Base-by-base conservation (phyloP, 2,797 vertebrate species). In the Molossus molossus region DNA sequence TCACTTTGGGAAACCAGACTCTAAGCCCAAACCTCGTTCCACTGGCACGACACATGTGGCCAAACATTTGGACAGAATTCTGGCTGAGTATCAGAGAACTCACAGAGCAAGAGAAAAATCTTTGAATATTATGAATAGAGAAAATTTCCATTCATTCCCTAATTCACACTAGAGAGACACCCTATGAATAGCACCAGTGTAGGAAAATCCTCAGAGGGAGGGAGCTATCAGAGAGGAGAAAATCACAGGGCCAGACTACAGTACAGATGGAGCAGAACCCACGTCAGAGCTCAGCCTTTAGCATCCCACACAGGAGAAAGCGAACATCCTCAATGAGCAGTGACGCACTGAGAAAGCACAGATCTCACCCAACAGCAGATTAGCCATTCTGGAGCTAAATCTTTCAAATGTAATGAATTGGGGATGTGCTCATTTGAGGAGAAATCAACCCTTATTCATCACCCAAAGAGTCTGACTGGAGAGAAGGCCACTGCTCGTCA, bases 381-480 rank as follows among this genome's bases (percentile, higher is more conserved):
- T 2, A 83, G 58, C n/a, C 65, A 4, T 67, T 53, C n/a, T 7
- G 57, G 50, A 80, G 86, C 8, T 5, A 9, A 27, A 37, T 53
- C 89, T 53, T 76, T 72, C 55, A 58, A 69, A 79, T 25, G 75
- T 2, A 27, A 23, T 81, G 60, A 87, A 33, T 48, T 13, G 6
- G 87, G n/a, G 84, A 76, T 21, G 77, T 11, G 70, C 90, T 29
- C 80, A 14, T 27, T 79, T 57, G 80, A 82, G 85, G 75, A 77
- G 81, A 79, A 97, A 94, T 90, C 95, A 97, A 88, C 40, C 33
- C 84, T 75, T 80, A 92, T 93, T 97, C 96, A 85, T 90, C 76
- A 18, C 81, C 67, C 0, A 25, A 67, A 65, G 69, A 55, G 60
- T 93, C 21, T 6, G 1, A 58, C 55, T 67, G 64, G 45, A 48